phyloP scores from a whole-genome alignment of 2,113 vertebrate species.

The Notiomystis cincta region DNA sequence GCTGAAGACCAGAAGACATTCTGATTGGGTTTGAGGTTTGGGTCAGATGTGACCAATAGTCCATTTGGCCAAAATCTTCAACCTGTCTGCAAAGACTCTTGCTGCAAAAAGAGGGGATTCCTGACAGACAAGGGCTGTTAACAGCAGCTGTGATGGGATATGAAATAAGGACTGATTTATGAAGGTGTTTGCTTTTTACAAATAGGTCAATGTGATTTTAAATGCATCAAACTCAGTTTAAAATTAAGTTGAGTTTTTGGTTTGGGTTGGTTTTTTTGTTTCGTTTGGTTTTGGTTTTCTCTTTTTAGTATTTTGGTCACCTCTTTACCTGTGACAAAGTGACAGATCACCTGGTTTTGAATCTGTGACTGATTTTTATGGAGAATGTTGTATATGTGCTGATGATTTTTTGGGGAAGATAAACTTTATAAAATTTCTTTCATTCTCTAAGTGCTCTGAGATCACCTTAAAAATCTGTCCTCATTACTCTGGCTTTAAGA shows the following conservation, averaged over 20 bases:
- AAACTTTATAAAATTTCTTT: neutral
- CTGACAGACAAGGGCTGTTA: neutral
- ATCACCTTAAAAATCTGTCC: neutral
- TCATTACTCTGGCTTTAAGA: neutral
- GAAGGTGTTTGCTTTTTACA: neutral
- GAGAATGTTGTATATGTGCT: neutral
- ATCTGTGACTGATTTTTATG: neutral
- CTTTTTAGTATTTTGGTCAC: neutral
- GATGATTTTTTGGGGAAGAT: neutral
- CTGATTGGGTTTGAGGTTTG: neutral
- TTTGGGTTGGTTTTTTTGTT: neutral
- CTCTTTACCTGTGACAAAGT: neutral
- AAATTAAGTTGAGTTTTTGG: neutral
- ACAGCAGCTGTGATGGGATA: neutral
- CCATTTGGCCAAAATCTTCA: neutral
- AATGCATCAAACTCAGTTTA: neutral
- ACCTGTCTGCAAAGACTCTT: neutral
- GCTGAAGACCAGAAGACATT: neutral
- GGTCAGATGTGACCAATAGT: no score
- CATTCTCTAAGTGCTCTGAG: neutral
- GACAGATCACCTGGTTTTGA: neutral
- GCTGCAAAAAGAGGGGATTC: neutral
- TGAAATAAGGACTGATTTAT: neutral
- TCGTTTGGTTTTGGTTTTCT: no score
- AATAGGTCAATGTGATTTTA: neutral